Evolutionary conservation across 2,113 vertebrate species (phyloP).

Genomic region (Emydura subglobosa): DNA sequence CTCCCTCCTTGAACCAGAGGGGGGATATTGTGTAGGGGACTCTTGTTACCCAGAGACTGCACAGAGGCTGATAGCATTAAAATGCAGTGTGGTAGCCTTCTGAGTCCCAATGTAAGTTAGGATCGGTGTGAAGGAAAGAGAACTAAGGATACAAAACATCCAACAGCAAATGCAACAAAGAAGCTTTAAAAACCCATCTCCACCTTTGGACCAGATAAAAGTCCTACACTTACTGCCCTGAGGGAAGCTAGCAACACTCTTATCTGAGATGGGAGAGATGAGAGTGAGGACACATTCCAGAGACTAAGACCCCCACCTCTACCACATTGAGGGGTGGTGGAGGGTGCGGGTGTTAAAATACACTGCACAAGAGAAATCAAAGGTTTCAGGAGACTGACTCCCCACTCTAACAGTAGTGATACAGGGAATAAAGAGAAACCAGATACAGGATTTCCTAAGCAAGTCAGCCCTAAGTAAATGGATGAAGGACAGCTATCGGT

Average conservation of each 20-base stretch:
- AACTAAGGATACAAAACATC: not conserved
- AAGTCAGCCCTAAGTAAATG: not conserved
- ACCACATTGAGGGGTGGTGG: not conserved
- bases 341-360: not conserved
- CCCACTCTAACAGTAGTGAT: not conserved
- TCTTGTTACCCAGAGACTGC: not conserved
- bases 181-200: not conserved
- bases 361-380: not conserved
- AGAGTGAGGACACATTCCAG: fast-evolving
- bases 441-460: not conserved
- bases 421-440: not conserved
- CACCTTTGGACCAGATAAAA: not conserved
- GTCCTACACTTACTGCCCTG: fast-evolving
- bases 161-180: not conserved
- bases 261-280: not conserved
- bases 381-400: not conserved
- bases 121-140: not conserved
- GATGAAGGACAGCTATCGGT: not conserved
- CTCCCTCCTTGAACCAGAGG: not conserved
- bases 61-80: not conserved
- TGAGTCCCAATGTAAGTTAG: not conserved
- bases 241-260: not conserved
- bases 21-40: not conserved
- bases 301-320: not conserved
- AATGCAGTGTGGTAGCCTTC: not conserved